Evolutionary conservation across 1,140 invertebrate species (phyloP).

Genomic region (Bombus breviceps): DNA sequence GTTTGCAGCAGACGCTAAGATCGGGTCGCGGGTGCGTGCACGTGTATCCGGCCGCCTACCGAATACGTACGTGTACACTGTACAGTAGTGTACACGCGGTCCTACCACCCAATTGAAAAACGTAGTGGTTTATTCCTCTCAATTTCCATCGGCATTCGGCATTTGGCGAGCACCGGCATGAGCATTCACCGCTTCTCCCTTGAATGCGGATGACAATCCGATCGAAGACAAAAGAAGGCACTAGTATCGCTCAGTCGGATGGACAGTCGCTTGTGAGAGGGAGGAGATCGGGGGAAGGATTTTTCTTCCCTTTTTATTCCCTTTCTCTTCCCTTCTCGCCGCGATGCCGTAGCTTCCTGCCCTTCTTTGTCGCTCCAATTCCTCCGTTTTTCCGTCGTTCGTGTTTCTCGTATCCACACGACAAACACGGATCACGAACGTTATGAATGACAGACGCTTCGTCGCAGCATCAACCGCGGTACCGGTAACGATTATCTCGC

Average conservation of each 20-base stretch:
- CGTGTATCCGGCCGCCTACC: constrained; percentile 3
- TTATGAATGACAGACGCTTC: constrained; percentile 63
- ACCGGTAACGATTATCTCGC: too few relatives aligned
- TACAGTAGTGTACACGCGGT: not conserved
- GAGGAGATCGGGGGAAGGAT: not conserved
- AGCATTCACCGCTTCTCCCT: constrained; percentile 47
- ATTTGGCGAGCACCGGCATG: constrained; percentile 12
- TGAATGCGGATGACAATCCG: constrained; percentile 64
- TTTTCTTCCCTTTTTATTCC: too few relatives aligned
- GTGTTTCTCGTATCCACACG: constrained; percentile 19
- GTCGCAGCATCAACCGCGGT: not conserved
- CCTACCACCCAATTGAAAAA: constrained; percentile 62
- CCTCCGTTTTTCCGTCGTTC: not conserved
- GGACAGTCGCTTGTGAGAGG: constrained; percentile 31
- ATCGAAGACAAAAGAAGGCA: constrained; percentile 55
- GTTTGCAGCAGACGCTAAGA: constrained; percentile 48
- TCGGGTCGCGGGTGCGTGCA: constrained; percentile 22
- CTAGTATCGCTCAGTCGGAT: constrained; percentile 30
- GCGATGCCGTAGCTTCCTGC: not conserved
- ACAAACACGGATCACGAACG: constrained; percentile 34
- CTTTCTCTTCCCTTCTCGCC: not conserved
- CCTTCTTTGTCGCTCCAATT: not conserved
- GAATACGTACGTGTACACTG: constrained; percentile 1
- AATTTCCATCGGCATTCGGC: constrained; percentile 62
- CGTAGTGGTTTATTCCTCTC: constrained; percentile 60